These are phyloP conservation scores for Calliopum simillimum DNA, from an alignment of 2,888 invertebrate genomes.

Conservation along the genomic window DNA sequence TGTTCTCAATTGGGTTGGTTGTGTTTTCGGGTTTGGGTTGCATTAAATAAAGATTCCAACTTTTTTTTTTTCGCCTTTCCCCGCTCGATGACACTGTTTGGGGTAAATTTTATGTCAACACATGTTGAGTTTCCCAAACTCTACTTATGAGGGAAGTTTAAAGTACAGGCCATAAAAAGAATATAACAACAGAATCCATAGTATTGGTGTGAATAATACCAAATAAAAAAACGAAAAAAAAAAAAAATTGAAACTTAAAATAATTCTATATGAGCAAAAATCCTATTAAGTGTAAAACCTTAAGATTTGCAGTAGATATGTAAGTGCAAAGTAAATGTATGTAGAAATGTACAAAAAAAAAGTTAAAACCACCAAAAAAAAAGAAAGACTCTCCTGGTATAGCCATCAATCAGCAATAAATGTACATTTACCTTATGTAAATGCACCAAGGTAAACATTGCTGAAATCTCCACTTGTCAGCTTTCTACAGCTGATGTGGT, in stretches of 20 bases:
- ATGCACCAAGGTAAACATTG: slow-evolving; percentile 23
- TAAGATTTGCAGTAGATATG: too few species aligned
- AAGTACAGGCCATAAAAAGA: slow-evolving; percentile 19
- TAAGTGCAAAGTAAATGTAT: too few species aligned
- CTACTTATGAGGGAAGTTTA: slow-evolving; percentile 58
- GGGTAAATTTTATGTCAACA: slow-evolving; percentile 63
- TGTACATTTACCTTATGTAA: slow-evolving; percentile 1
- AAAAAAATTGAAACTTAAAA: slow-evolving; percentile 25
- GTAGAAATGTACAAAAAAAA: too few species aligned
- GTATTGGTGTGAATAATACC: too few species aligned
- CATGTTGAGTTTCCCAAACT: slow-evolving; percentile 68
- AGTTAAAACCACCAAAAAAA: slow-evolving; percentile 24
- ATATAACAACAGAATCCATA: neutral
- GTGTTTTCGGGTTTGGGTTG: slow-evolving; percentile 31
- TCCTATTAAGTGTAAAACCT: too few species aligned
- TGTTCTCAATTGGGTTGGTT: slow-evolving; percentile 33
- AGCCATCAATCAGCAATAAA: too few species aligned
- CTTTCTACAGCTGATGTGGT: slow-evolving; percentile 41
- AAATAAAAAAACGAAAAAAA: slow-evolving; percentile 9
- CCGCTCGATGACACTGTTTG: slow-evolving; percentile 43
- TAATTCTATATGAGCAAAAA: slow-evolving; percentile 14
- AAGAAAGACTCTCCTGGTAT: too few species aligned
- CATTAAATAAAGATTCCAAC: slow-evolving; percentile 34
- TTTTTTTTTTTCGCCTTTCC: slow-evolving; percentile 27
- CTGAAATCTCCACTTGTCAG: slow-evolving; percentile 22